Base-by-base conservation (phyloP, 2,113 vertebrate species). In the Sclerurus mexicanus region DNA sequence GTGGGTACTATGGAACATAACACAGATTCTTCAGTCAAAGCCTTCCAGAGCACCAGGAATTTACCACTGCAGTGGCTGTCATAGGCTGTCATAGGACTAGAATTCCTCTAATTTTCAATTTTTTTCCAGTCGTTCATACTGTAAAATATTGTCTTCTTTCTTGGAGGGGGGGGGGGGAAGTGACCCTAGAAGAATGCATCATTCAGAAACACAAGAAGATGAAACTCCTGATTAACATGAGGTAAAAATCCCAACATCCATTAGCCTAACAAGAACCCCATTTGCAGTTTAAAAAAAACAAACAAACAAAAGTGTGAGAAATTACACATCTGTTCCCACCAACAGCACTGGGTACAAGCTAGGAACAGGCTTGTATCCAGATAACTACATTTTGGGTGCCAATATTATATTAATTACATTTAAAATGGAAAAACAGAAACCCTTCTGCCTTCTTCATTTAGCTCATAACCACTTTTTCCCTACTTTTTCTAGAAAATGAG, bases 401-500 rank as follows among this genome's bases (percentile, higher is more conserved):
- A 72, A 87, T 46, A 89, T 87, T 84, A 42, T 15, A 95, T 90
- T 96, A 97, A 96, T 93, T 95, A 50, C 84, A 96, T 95, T 96
- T 92, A 93, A 96, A 95, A 94, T 92, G 90, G 90, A 95, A 96
- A 97, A 96, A 35, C 56, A 96, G 73, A 96, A 94, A 64, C 73
- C 53, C 92, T 96, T 95, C 96, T 96, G 37, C 80, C 92, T 94
- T 93, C 92, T 97, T 96, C 68, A 94, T 90, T 94, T 95, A 90
- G 44, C 83, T 95, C 80, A 68, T 82, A 95, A 95, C 79, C 80
- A 85, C 56, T 33, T 96, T 96, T 94, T 93, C 4, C 39, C 39
- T 64, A 19, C 82, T 96, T 97, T 82, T 88, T 91, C 69, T 92
- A 78, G 86, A 96, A 97, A 97, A 93, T 1, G 27, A 97, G 95